These are phyloP conservation scores for Vombatus ursinus DNA, from an alignment of 2,113 vertebrate genomes.

Conservation along the genomic window DNA sequence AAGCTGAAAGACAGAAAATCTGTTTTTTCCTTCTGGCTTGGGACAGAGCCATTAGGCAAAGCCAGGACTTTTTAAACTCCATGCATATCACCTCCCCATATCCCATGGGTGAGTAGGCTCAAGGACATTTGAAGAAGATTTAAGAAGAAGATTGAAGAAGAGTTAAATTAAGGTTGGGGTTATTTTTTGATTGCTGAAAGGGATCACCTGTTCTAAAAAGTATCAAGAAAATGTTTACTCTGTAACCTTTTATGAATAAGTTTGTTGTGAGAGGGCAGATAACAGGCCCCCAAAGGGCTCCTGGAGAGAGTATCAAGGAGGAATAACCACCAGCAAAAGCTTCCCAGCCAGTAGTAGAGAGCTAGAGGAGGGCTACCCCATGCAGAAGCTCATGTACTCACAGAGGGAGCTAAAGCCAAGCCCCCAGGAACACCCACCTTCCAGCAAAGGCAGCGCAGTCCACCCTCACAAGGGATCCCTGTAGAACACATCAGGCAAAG, in stretches of 20 bases:
- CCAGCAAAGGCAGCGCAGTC: constrained; percentile 96
- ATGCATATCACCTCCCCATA: background rate
- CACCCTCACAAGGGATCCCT: constrained; percentile 98
- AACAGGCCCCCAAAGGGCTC: background rate
- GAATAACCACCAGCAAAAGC: constrained; percentile 41
- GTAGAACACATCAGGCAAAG: constrained; percentile 76
- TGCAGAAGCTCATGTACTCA: constrained; percentile 11
- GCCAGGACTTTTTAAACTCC: background rate
- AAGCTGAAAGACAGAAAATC: background rate
- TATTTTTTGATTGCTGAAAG: background rate
- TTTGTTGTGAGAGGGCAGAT: background rate
- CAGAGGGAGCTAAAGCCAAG: constrained; percentile 40
- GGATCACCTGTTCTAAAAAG: background rate
- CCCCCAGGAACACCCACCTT: constrained; percentile 88
- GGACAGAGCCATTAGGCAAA: background rate
- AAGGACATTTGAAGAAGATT: background rate
- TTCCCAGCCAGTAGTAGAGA: constrained; percentile 45
- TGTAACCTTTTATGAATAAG: background rate
- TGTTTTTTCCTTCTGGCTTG: background rate
- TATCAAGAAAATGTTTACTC: background rate
- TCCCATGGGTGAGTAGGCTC: background rate
- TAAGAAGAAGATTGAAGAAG: too few species aligned
- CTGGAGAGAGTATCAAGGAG: background rate
- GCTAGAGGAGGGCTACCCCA: background rate
- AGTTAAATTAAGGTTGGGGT: background rate